Percentiles rank a stretch among this genome's conserved stretches.
phyloP scores from a whole-genome alignment of 2,888 invertebrate species.

The Sminthurinus aureus region DNA sequence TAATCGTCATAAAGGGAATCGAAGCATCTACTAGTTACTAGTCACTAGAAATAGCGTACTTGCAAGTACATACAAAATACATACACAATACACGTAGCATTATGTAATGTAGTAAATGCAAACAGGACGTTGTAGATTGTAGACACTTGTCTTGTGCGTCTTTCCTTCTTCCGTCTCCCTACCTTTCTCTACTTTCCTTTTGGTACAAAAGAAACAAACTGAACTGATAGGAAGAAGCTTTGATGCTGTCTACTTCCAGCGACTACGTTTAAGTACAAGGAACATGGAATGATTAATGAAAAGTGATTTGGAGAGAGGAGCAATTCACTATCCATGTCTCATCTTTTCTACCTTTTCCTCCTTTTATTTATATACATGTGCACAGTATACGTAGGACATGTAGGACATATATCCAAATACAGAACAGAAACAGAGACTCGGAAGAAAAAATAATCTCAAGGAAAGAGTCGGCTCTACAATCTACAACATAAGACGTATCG shows the following conservation, averaged over 20 bases:
- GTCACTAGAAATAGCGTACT: no score
- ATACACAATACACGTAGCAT: no score
- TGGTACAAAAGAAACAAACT: neutral
- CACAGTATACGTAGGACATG: no score
- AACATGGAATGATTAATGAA: constrained; percentile 39
- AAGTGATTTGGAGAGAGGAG: constrained; percentile 31
- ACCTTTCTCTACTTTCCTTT: neutral
- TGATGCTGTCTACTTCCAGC: constrained; percentile 11
- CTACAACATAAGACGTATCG: no score
- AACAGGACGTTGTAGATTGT: no score
- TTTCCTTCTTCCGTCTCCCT: neutral
- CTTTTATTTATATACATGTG: no score
- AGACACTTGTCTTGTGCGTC: no score
- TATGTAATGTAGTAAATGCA: no score
- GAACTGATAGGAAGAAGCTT: constrained; percentile 12
- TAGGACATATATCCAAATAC: no score
- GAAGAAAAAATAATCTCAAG: neutral
- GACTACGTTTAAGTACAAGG: constrained; percentile 19
- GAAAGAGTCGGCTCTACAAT: constrained; percentile 15
- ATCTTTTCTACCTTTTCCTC: constrained; percentile 12
- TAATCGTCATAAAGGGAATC: no score
- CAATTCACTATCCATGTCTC: constrained; percentile 19
- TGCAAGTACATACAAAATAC: no score
- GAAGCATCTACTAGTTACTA: no score
- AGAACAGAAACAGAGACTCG: neutral